Percentiles rank a stretch among this genome's conserved stretches.
These are phyloP conservation scores for rat (Rattus norvegicus) DNA, from an alignment of 2,113 vertebrate genomes.

Conservation along the genomic window DNA sequence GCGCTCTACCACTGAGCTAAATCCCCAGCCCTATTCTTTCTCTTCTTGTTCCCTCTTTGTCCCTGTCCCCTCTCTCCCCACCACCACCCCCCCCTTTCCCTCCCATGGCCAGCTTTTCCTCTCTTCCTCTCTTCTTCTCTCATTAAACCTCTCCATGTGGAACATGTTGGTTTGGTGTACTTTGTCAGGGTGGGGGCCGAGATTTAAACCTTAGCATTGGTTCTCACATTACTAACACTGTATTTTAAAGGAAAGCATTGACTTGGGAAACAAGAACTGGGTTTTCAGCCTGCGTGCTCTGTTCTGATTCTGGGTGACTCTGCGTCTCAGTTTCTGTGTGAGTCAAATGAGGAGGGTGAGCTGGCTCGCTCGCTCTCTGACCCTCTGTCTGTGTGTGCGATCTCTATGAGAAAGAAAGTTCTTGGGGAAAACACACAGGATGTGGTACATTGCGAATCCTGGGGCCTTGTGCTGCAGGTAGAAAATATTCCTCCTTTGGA, in stretches of 20 bases:
- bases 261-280: conserved; percentile 1
- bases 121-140: too few species aligned
- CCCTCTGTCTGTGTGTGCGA: neutral
- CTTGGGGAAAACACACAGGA: neutral
- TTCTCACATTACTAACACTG: neutral
- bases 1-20: too few species aligned
- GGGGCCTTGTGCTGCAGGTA: neutral
- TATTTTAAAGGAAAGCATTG: conserved; percentile 24
- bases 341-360: conserved; percentile 18
- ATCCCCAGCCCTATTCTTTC: too few species aligned
- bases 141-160: too few species aligned
- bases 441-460: neutral
- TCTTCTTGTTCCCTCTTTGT: too few species aligned
- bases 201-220: too few species aligned
- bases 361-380: neutral
- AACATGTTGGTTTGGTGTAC: too few species aligned
- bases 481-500: conserved; percentile 29
- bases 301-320: conserved; percentile 26
- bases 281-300: neutral
- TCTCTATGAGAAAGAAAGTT: neutral
- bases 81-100: too few species aligned
- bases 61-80: too few species aligned
- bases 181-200: too few species aligned
- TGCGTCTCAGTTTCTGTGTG: conserved; percentile 32
- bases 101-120: too few species aligned